Percentiles rank a stretch among this genome's conserved stretches.
Conservation (phyloP, 35 echinoderm and acorn worm genomes). For the Ophioderma brevispina region DNA sequence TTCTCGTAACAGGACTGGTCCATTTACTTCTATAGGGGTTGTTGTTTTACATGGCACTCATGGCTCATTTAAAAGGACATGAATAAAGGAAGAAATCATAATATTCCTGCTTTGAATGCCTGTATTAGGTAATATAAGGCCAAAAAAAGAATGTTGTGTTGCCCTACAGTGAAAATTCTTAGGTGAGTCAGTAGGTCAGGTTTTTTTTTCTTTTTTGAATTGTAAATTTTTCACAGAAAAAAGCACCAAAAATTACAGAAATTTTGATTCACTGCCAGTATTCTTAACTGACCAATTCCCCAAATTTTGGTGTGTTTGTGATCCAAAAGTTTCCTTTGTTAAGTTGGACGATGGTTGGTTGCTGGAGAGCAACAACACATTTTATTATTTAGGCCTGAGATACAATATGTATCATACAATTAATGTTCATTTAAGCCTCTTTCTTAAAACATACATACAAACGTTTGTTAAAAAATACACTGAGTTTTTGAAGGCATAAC, state of each 20-base stretch:
- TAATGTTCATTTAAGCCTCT: too few species aligned
- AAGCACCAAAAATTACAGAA: neutral
- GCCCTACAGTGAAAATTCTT: neutral
- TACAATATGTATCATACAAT: too few species aligned
- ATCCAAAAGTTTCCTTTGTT: too few species aligned
- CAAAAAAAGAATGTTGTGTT: neutral
- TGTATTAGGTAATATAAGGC: neutral
- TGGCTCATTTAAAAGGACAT: slow-evolving; percentile 13
- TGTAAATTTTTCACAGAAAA: neutral
- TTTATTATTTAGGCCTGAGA: too few species aligned
- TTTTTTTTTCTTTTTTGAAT: neutral
- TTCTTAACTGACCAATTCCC: neutral
- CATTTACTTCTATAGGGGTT: neutral
- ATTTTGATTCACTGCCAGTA: neutral
- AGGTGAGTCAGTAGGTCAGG: neutral
- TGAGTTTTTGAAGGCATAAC: too few species aligned
- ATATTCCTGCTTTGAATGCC: neutral
- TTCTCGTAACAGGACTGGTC: neutral
- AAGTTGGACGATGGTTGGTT: too few species aligned
- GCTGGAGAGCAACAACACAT: too few species aligned
- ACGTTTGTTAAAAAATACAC: too few species aligned
- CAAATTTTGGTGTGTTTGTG: too few species aligned
- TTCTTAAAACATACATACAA: too few species aligned
- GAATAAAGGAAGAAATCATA: neutral
- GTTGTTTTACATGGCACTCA: slow-evolving; percentile 5